Percentiles rank a stretch among this genome's conserved stretches.
phyloP scores from a whole-genome alignment of 2,888 invertebrate species.

The Caenorhabditis parvicauda region DNA sequence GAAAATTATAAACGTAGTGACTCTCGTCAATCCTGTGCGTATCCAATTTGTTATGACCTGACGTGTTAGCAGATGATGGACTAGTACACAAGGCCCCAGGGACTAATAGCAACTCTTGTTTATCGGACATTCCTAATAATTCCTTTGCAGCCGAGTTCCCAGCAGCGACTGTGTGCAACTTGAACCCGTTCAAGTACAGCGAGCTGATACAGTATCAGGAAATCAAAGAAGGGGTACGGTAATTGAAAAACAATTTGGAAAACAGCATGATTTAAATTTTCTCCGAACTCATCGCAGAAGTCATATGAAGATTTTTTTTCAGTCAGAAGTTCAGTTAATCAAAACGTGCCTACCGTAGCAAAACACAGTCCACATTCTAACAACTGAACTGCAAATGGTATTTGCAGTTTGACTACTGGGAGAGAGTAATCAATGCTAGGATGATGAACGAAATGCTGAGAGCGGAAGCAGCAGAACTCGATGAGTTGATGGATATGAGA shows the following conservation, averaged over 20 bases:
- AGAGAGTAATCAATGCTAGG: constrained; percentile 53
- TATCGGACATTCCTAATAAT: too few species aligned
- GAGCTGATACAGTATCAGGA: constrained; percentile 56
- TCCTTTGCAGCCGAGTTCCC: constrained; percentile 26
- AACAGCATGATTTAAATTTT: background rate
- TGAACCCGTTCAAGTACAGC: constrained; percentile 47
- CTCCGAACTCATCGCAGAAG: background rate
- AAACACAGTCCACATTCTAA: background rate
- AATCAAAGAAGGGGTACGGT: constrained; percentile 50
- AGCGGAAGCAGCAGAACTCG: background rate
- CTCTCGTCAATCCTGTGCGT: too few species aligned
- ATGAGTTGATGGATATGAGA: background rate
- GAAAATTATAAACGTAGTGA: too few species aligned
- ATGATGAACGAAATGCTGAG: constrained; percentile 34
- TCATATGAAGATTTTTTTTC: too few species aligned
- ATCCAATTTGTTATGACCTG: too few species aligned
- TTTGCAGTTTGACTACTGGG: constrained; percentile 54
- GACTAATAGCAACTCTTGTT: too few species aligned
- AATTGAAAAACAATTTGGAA: too few species aligned
- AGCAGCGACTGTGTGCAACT: constrained; percentile 45
- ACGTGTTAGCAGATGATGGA: too few species aligned
- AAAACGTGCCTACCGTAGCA: background rate
- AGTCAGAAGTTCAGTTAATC: too few species aligned
- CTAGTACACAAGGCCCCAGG: too few species aligned
- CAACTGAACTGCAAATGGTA: background rate